Evolutionary conservation across 2,888 invertebrate genomes (phyloP), one percentile per base, ranked within the genome.

Genomic region (Chrysolina haemoptera): DNA sequence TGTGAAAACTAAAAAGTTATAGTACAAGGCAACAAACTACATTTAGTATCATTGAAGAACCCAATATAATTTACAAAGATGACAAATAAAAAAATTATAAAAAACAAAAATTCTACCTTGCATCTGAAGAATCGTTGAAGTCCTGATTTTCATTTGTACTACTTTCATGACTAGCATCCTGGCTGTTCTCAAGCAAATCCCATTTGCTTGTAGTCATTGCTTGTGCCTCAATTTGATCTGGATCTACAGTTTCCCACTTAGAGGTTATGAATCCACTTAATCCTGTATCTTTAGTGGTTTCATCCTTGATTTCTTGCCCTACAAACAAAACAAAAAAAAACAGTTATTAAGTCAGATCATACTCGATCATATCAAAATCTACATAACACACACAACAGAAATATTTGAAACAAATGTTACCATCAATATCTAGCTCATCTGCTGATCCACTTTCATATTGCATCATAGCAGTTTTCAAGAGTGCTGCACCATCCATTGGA

Each of bases 211-310:
- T 95, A 1, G 94, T 95, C 90, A 96, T 94, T 9, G 96, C 96
- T 87, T 93, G 93, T 6, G 93, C 94, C 86, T 95, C 95, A 74
- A 92, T 90, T 86, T 94, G 93, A 82, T 94, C 93, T 27, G 97
- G 96, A 89, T 98, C 98, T 27, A 99, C 95, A 62, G 95, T 95
- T 90, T 99, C 98, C 98, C 98, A 99, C 87, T 97, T 96, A 1
- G 98, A 98, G 10, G 96, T 95, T 72, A 97, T 94, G 89, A 98
- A 96, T 14, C 92, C 93, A 0, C 93, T 92, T 74, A 91, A 91
- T 40, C 87, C 84, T 77, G 82, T 83, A 68, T 71, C 81, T 64
- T 74, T 84, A 71, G 86, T 84, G 71, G 86, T 35, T 27, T 76
- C 69, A 62, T 83, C 83, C 12, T 83, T 80, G 68, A 86, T 85